A percentile compares a stretch with the other conserved stretches of the same genome.
phyloP scores from a whole-genome alignment of 2,888 invertebrate species.

The Trypoxylon attenuatum region DNA sequence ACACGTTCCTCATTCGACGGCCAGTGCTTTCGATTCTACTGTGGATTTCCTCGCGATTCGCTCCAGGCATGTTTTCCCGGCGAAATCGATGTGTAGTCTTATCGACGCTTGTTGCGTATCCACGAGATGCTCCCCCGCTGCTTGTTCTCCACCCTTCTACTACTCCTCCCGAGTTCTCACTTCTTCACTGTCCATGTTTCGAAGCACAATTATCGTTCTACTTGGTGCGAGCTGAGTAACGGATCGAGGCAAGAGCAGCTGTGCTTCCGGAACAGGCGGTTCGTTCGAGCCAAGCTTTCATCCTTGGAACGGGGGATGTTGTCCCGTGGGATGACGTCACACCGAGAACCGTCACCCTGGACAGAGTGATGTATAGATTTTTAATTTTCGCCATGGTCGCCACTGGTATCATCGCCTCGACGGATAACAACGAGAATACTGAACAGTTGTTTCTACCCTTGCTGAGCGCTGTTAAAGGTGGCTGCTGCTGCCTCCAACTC shows the following conservation, averaged over 20 bases:
- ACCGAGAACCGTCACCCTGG: constrained; percentile 9
- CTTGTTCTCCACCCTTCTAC: background rate
- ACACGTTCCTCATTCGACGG: constrained; percentile 25
- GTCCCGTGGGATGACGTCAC: constrained; percentile 42
- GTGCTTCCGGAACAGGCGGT: background rate
- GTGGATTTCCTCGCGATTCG: constrained; percentile 10
- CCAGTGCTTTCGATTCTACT: constrained; percentile 14
- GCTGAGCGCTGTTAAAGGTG: background rate
- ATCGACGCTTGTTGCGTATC: constrained; percentile 53
- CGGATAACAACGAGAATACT: background rate
- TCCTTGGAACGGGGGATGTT: constrained; percentile 39
- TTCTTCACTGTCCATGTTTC: background rate
- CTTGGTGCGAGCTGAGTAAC: background rate
- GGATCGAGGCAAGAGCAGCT: background rate
- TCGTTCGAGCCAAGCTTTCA: constrained; percentile 16
- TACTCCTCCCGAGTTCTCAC: background rate
- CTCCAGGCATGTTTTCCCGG: constrained; percentile 51
- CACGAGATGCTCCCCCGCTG: constrained; percentile 7
- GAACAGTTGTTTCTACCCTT: background rate
- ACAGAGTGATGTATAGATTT: constrained; percentile 28
- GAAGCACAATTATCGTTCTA: background rate
- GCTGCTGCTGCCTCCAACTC: too few species aligned
- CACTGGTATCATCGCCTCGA: too few species aligned
- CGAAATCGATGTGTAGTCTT: constrained; percentile 42
- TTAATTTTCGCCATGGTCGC: constrained; percentile 21